Evolutionary conservation across 1,140 invertebrate species (phyloP).

Genomic region (Aphelinus certus): DNA sequence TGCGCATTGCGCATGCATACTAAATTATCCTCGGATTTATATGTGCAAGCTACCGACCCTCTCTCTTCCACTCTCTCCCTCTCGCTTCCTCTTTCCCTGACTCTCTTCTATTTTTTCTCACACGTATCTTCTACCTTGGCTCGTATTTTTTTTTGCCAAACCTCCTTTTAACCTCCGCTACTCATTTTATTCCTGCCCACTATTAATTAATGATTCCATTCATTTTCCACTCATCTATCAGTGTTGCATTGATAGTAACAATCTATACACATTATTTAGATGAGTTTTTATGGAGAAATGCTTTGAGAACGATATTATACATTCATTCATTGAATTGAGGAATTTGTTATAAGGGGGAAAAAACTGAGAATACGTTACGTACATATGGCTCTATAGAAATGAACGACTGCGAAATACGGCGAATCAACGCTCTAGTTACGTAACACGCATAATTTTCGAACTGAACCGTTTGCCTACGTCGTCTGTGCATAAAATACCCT

Average conservation of each 20-base stretch:
- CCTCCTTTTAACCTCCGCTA: no score
- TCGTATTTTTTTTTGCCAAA: background rate
- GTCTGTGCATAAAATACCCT: conserved; percentile 10
- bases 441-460: conserved; percentile 18
- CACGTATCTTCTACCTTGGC: background rate
- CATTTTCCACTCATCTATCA: no score
- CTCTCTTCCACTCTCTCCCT: background rate
- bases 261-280: no score
- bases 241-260: no score
- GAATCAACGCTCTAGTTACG: conserved; percentile 9
- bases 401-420: background rate
- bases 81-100: background rate
- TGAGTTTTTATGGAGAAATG: no score
- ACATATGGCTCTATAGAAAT: no score
- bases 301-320: no score
- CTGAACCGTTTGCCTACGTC: background rate
- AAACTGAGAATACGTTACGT: no score
- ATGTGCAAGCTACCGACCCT: conserved; percentile 13
- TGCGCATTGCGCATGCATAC: conserved; percentile 30
- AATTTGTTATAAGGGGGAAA: no score
- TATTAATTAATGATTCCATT: background rate
- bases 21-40: conserved; percentile 32
- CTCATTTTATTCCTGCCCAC: no score
- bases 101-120: conserved; percentile 7
- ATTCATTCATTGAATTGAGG: no score